Evolutionary conservation across 2,888 invertebrate species (phyloP), one percentile per base, ranked within the genome.

Genomic region (Byasa hedistus): DNA sequence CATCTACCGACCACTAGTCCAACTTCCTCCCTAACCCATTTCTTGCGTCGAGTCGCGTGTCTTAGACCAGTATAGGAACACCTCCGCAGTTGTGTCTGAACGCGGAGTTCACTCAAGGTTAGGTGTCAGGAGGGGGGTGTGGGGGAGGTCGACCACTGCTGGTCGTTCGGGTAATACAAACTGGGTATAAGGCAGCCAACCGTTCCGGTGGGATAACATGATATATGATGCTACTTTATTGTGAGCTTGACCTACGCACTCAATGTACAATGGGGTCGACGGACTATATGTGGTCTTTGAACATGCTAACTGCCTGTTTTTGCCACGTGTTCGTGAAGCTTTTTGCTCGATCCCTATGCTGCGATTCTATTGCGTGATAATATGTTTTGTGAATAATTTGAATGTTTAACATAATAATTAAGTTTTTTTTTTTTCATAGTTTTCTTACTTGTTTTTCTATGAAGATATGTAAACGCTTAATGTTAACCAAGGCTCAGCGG

Each of bases 131-230:
- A 56, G 39, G 32, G n/a, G 51, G 64, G 56, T 51, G 36, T 5
- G 64, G 58, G 61, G 70, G 51, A 68, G 78, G 66, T 78, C 79
- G 74, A 44, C 65, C 57, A 72, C 73, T 10, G 65, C 10, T 80
- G 81, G 86, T 74, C 57, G 44, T 64, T 69, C 69, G 70, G 76
- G 85, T 84, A 85, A 86, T 77, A 78, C 76, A 80, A 79, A 79
- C 83, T 82, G 76, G 76, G 78, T 82, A 80, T 77, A 81, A 82
- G 82, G 84, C 79, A 82, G 83, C 81, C 78, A 76, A 78, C 58
- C 87, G 88, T 89, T 89, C 88, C 88, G 88, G 87, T 87, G 83
- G 80, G 79, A 78, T 80, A 72, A 75, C 80, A 73, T 81, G 88
- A 86, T 76, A 89, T 81, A 85, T 78, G 88, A 80, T 76, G 79